Evolutionary conservation across 1,140 invertebrate species (phyloP), one percentile per base, ranked within the genome.

Genomic region (Drosophila asahinai): DNA sequence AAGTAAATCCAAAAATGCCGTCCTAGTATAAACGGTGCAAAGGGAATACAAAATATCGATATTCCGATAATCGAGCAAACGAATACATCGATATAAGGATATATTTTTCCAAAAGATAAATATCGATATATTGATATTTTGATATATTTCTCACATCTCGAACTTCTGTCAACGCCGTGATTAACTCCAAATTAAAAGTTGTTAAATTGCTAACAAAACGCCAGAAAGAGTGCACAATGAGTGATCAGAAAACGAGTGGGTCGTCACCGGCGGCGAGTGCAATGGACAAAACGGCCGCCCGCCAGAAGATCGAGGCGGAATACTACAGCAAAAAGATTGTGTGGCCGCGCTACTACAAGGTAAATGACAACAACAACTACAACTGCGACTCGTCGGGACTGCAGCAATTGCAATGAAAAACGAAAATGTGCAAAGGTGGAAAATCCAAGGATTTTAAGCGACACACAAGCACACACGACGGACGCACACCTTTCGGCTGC

Each of bases 331-430:
- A 96, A 86, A 95, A 94, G 74, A 59, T 49, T 74, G 49, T 94
- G 64, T 97, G 96, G 96, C 83, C 94, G 51, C 91, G 94, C 33
- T 93, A 95, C 78, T 96, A 95, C 92, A 95, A 96, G 95, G 96
- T 96, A 66, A 76, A 65, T 78, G 54, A 36, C 49, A 49, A 55
- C 52, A 64, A 68, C 64, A 70, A 59, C 52, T 47, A 49, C 62
- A 52, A 51, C 66, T 55, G 19, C 36, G 19, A 40, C 19, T 15
- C 54, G 54, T 57, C 54, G 54, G 54, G 59, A 77, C 38, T 42
- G 63, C 38, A 48, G 45, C 61, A 78, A 57, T 33, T 59, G 59
- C 66, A 73, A 42, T 55, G 25, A 43, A 36, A n/a, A 65, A 11
- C 30, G 11, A 22, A 15, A 57, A 22, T 66, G 62, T 62, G 25